These are phyloP conservation scores for Archivesica marissinica DNA, from an alignment of 1,140 invertebrate species.

Conservation along the genomic window DNA sequence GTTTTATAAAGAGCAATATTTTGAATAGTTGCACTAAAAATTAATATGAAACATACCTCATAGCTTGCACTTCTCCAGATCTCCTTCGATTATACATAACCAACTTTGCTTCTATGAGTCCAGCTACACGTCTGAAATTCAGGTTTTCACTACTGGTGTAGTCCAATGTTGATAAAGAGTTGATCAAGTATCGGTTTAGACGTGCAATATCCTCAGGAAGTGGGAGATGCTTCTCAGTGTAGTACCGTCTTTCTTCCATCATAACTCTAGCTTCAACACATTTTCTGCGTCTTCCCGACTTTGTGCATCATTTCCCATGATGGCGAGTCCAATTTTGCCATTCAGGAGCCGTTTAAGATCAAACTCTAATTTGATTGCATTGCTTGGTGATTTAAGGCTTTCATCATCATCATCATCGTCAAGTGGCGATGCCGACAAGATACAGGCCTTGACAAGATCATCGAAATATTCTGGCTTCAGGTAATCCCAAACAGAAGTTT, in stretches of 20 bases:
- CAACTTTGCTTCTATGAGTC: constrained; percentile 7
- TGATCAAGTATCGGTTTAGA: background rate
- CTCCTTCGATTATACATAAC: constrained; percentile 36
- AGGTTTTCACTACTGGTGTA: background rate
- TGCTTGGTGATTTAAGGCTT: constrained; percentile 20
- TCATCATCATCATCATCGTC: constrained; percentile 41
- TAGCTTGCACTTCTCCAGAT: constrained; percentile 38
- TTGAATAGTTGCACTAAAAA: too few relatives aligned
- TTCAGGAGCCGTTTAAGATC: constrained; percentile 31
- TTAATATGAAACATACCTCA: too few relatives aligned
- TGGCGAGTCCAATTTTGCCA: constrained; percentile 42
- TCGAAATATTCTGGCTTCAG: constrained; percentile 50
- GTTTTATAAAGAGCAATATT: too few relatives aligned
- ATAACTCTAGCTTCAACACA: constrained; percentile 20
- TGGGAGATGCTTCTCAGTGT: background rate
- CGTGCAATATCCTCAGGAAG: constrained; percentile 28
- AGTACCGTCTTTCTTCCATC: background rate
- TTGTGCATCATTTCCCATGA: constrained; percentile 18
- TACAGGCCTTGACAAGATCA: background rate
- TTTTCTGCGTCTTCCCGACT: constrained; percentile 4
- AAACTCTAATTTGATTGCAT: constrained; percentile 47
- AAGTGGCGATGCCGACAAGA: background rate
- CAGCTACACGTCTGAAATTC: constrained; percentile 15
- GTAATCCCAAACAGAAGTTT: constrained; percentile 14
- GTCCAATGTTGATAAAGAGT: background rate